phyloP scores from a whole-genome alignment of 2,113 vertebrate species.

The Pollimyrus isidori region DNA sequence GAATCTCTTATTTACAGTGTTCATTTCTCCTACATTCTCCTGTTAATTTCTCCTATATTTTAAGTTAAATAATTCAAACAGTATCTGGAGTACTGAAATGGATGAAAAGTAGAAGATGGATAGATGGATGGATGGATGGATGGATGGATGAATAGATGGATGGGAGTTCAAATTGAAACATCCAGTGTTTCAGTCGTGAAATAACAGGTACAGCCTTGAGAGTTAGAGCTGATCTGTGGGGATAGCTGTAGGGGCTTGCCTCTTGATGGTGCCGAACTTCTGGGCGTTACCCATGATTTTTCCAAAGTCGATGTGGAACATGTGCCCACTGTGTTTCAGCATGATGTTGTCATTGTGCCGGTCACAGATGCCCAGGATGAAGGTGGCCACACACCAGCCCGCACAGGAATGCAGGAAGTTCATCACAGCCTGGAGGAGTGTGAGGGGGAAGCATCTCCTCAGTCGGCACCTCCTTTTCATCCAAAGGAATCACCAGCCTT shows the following conservation, averaged over 20 bases:
- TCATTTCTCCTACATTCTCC: background rate
- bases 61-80: background rate
- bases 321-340: slow-evolving; percentile 86
- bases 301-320: slow-evolving; percentile 96
- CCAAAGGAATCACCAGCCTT: background rate
- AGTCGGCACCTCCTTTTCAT: background rate
- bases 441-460: background rate
- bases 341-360: slow-evolving; percentile 98
- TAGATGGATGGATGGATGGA: background rate
- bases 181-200: background rate
- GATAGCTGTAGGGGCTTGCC: slow-evolving; percentile 51
- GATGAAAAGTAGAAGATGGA: background rate
- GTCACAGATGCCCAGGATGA: slow-evolving; percentile 91
- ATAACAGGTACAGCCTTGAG: background rate
- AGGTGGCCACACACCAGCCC: slow-evolving; percentile 89
- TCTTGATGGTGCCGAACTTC: slow-evolving; percentile 85
- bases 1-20: background rate
- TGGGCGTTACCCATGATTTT: slow-evolving; percentile 90
- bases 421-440: slow-evolving; percentile 72
- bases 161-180: background rate
- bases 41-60: background rate
- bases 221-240: background rate
- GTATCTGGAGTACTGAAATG: background rate
- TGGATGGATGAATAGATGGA: background rate
- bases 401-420: slow-evolving; percentile 95